phyloP scores from a whole-genome alignment of 2,888 invertebrate species.

The Amiota minor region DNA sequence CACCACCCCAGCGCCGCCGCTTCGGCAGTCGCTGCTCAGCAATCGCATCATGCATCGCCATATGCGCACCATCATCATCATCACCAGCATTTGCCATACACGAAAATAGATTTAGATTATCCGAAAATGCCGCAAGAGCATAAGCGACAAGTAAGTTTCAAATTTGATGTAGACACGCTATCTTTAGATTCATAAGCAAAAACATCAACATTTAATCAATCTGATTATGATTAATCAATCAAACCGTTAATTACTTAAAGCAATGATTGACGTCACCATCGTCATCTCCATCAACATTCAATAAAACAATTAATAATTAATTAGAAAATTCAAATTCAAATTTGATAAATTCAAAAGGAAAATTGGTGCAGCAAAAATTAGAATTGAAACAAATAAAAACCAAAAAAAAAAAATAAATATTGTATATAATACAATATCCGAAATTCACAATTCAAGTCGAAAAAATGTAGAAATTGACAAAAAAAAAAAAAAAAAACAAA shows the following conservation, averaged over 20 bases:
- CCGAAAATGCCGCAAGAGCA: conserved; percentile 74
- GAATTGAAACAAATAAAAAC: conserved; percentile 1
- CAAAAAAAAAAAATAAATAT: no score
- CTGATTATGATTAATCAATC: conserved; percentile 21
- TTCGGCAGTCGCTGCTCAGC: conserved; percentile 36
- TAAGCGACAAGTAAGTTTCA: conserved; percentile 75
- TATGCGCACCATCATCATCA: conserved; percentile 62
- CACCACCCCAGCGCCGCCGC: conserved; percentile 52
- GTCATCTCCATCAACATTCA: conserved; percentile 18
- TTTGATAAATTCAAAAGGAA: not conserved
- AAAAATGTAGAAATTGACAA: not conserved
- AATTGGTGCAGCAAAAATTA: conserved; percentile 12
- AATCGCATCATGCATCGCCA: conserved; percentile 43
- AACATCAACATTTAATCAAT: conserved; percentile 8
- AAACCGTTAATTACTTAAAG: not conserved
- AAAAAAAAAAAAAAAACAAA: not conserved
- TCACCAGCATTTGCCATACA: conserved; percentile 72
- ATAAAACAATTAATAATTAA: not conserved
- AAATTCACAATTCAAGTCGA: not conserved
- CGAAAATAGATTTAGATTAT: conserved; percentile 75
- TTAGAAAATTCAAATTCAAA: not conserved
- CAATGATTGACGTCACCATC: not conserved
- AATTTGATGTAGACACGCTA: conserved; percentile 75
- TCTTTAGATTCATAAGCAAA: conserved; percentile 73
- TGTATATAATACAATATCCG: not conserved